Evolutionary conservation across 2,888 invertebrate genomes (phyloP).

Genomic region (Pseudoips prasinana): DNA sequence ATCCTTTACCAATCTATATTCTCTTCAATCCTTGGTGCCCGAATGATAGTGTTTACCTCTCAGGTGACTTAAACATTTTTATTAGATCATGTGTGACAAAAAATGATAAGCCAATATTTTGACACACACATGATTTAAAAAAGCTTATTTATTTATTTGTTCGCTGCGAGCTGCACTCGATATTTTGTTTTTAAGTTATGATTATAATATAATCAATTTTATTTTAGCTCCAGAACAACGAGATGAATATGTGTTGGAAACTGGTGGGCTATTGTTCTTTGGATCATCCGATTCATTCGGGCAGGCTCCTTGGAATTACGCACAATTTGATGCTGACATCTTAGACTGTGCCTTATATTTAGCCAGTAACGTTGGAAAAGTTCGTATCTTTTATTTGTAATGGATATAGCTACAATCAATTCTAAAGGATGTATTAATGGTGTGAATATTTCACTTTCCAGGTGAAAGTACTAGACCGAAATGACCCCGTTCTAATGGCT

Average conservation of each 20-base stretch:
- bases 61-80: conserved; percentile 83
- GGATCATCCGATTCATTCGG: conserved; percentile 92
- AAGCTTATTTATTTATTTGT: no score
- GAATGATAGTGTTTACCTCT: conserved; percentile 84
- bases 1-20: conserved; percentile 89
- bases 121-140: no score
- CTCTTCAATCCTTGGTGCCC: conserved; percentile 96
- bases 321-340: conserved; percentile 92
- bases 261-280: conserved; percentile 94
- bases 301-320: conserved; percentile 95
- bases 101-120: no score
- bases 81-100: neutral
- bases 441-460: no score
- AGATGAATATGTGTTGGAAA: conserved; percentile 92
- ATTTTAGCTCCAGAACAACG: conserved; percentile 84
- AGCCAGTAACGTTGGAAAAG: conserved; percentile 87
- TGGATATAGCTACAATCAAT: no score
- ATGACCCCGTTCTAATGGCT: conserved; percentile 89
- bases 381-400: conserved; percentile 33
- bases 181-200: no score
- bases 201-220: no score
- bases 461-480: no score
- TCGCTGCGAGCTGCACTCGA: no score
- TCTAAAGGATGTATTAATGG: no score
- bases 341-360: conserved; percentile 90